Conservation (phyloP, 1,140 invertebrate species). For the Dolichoris vasculosae region DNA sequence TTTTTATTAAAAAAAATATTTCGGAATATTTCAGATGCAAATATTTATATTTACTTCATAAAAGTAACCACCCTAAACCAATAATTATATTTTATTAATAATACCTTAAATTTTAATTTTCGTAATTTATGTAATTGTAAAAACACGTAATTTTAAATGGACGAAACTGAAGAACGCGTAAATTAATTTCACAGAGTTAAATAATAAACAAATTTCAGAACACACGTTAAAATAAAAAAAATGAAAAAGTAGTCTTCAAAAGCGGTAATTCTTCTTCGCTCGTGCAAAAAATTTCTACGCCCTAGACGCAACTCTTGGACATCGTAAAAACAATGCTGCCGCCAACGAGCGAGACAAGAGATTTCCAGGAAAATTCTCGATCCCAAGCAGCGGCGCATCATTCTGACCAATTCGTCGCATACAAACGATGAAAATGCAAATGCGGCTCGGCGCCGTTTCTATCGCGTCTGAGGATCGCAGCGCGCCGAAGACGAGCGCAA, state of each 20-base stretch:
- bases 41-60: background rate
- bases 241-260: background rate
- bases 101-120: too few species aligned
- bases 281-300: background rate
- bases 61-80: background rate
- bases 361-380: background rate
- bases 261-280: background rate
- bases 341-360: background rate
- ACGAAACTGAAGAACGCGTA: background rate
- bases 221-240: background rate
- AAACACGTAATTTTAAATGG: background rate
- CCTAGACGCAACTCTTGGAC: background rate
- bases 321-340: background rate
- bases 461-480: slow-evolving; percentile 18
- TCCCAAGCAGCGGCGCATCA: background rate
- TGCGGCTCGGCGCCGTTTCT: background rate
- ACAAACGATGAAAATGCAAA: slow-evolving; percentile 42
- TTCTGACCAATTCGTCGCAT: background rate
- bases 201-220: background rate
- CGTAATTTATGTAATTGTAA: background rate
- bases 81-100: background rate
- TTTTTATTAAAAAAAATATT: background rate
- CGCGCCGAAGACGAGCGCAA: slow-evolving; percentile 5
- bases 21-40: background rate
- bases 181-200: background rate